phyloP scores from a whole-genome alignment of 2,888 invertebrate species.

The Sisyra terminalis region DNA sequence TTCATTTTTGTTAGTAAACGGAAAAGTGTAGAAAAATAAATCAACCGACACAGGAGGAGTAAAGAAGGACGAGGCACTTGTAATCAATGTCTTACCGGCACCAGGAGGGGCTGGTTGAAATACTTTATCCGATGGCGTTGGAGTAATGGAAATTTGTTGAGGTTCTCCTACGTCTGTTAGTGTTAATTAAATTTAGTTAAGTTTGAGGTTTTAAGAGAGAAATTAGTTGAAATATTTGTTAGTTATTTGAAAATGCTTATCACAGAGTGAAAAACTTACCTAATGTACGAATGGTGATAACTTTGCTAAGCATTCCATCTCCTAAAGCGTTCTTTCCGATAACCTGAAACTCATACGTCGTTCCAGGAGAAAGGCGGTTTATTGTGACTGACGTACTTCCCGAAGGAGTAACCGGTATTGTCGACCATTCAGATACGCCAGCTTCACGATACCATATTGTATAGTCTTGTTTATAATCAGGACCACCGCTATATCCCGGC shows the following conservation, averaged over 20 bases:
- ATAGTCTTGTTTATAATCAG: slow-evolving; percentile 88
- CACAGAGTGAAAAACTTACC: slow-evolving; percentile 41
- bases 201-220: slow-evolving; percentile 1
- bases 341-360: slow-evolving; percentile 91
- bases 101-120: slow-evolving; percentile 52
- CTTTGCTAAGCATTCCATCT: slow-evolving; percentile 90
- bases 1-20: too few relatives aligned
- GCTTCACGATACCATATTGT: slow-evolving; percentile 88
- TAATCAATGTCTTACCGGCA: slow-evolving; percentile 41
- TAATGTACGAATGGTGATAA: slow-evolving; percentile 74
- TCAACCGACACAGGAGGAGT: too few relatives aligned
- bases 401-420: slow-evolving; percentile 83
- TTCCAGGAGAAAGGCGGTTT: slow-evolving; percentile 76
- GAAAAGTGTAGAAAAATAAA: too few relatives aligned
- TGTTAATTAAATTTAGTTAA: slow-evolving; percentile 1
- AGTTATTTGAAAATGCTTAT: slow-evolving; percentile 6
- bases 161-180: slow-evolving; percentile 35
- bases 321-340: slow-evolving; percentile 88
- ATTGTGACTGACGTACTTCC: slow-evolving; percentile 83
- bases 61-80: neutral
- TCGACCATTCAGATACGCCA: slow-evolving; percentile 80
- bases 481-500: slow-evolving; percentile 90
- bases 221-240: neutral
- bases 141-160: slow-evolving; percentile 41
- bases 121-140: slow-evolving; percentile 45